Evolutionary conservation across 2,888 invertebrate species (phyloP), one percentile per base, ranked within the genome.

Genomic region (Nineta flava): DNA sequence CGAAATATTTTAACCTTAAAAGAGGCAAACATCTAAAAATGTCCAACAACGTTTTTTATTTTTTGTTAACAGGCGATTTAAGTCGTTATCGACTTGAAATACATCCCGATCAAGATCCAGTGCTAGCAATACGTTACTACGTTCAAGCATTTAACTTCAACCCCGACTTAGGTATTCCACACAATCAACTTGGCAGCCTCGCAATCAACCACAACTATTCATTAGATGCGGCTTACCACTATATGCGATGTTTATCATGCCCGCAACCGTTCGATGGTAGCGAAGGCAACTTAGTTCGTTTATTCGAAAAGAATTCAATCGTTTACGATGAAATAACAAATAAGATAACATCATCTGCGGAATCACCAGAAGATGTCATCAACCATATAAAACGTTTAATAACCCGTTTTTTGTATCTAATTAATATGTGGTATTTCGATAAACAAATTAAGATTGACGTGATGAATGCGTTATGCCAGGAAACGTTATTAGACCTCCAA

Each of bases 141-240:
- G 77, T 81, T 54, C 83, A 87, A 70, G 90, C 91, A 38, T 77
- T 86, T 53, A 77, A 79, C 54, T 73, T 84, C 52, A 83, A 86
- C 64, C 79, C 83, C 46, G 76, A 79, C 26, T 77, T 79, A 63
- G 94, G 94, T 45, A 90, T 92, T 85, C 91, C 95, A 2, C 87
- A 90, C 62, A 95, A 96, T 69, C 95, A 95, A 68, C 72, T 96
- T 57, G 95, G 93, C 1, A 94, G 92, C 15, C 67, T 96, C 48
- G 82, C 82, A 52, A 81, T 84, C 57, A 82, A 78, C 47, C 80
- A 76, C 60, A 88, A 88, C 65, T 82, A 83, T 62, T 84, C 85
- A 59, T 70, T 93, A 52, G 90, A 93, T 65, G 90, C 93, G 1
- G 84, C 84, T 15, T 92, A 90, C 65, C 84, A 87, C 66, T 95